phyloP scores from a whole-genome alignment of 2,113 vertebrate genomes.

The Helogale parvula region DNA sequence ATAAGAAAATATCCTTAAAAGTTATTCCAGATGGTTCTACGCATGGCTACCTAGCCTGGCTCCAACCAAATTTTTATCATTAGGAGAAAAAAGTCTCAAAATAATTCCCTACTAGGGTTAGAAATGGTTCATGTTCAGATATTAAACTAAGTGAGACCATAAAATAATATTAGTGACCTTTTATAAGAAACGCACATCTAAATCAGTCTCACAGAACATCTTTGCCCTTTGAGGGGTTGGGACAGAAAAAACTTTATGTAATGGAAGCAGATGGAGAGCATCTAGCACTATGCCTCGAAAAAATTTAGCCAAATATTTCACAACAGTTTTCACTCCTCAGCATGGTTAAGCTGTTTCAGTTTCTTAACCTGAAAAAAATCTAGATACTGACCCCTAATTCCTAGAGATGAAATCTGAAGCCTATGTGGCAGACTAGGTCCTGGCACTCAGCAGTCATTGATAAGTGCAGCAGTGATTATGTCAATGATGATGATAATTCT shows the following conservation, averaged over 20 bases:
- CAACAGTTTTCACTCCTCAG: background rate
- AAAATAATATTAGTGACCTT: background rate
- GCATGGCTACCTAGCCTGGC: background rate
- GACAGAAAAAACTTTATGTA: background rate
- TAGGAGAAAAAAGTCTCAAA: slow-evolving; percentile 9
- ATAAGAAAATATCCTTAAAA: background rate
- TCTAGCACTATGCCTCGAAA: background rate
- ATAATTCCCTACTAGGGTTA: background rate
- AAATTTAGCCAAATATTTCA: background rate
- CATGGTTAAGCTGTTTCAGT: background rate
- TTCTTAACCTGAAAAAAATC: background rate
- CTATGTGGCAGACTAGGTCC: background rate
- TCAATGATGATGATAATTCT: background rate
- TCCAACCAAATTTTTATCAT: background rate
- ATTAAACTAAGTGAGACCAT: background rate
- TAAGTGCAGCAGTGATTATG: background rate
- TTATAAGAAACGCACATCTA: background rate
- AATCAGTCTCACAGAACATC: background rate
- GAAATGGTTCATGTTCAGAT: background rate
- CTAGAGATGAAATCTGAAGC: background rate
- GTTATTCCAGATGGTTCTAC: background rate
- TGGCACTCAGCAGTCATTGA: background rate
- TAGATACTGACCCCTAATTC: background rate
- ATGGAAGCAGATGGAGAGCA: background rate
- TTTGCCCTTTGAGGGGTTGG: background rate